Conservation (phyloP, 2,797 vertebrate species). For the Brachyrhaphis roseni region DNA sequence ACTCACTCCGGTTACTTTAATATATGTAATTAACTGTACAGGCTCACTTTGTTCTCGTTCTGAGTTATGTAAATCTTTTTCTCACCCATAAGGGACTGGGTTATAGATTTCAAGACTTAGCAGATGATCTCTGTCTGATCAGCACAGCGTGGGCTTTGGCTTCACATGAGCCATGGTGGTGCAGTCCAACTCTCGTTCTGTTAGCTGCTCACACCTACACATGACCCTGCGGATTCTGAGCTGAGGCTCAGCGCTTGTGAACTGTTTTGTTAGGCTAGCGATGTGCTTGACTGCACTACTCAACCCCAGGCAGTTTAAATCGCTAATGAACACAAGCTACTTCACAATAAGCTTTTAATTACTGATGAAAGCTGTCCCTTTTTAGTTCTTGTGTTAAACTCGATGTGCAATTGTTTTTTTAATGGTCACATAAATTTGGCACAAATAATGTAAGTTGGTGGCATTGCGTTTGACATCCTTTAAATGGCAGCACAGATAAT, state of each 20-base stretch:
- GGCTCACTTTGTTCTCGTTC: conserved; percentile 10
- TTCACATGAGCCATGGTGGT: conserved; percentile 57
- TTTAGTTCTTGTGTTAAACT: conserved; percentile 42
- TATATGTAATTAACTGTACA: neutral
- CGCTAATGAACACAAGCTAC: conserved; percentile 15
- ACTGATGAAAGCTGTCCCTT: conserved; percentile 32
- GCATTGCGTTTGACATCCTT: neutral
- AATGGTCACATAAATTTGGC: conserved; percentile 45
- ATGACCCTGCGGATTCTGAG: conserved; percentile 58
- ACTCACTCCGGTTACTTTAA: conserved; percentile 2
- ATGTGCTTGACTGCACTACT: conserved; percentile 44
- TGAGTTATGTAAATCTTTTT: conserved; percentile 19
- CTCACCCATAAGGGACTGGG: conserved; percentile 11
- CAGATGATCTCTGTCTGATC: conserved; percentile 66
- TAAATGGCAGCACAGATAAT: neutral
- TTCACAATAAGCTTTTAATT: conserved; percentile 49
- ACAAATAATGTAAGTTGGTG: conserved; percentile 2
- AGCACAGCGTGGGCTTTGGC: conserved; percentile 61
- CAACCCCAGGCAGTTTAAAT: conserved; percentile 27
- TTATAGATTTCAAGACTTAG: conserved; percentile 61
- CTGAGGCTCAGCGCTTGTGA: conserved; percentile 40
- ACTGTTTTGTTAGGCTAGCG: conserved; percentile 39
- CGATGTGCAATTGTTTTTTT: conserved; percentile 42
- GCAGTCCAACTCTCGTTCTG: conserved; percentile 32
- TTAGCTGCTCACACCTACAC: conserved; percentile 71